phyloP scores from a whole-genome alignment of 2,797 vertebrate species.

The Hyperoplus immaculatus region DNA sequence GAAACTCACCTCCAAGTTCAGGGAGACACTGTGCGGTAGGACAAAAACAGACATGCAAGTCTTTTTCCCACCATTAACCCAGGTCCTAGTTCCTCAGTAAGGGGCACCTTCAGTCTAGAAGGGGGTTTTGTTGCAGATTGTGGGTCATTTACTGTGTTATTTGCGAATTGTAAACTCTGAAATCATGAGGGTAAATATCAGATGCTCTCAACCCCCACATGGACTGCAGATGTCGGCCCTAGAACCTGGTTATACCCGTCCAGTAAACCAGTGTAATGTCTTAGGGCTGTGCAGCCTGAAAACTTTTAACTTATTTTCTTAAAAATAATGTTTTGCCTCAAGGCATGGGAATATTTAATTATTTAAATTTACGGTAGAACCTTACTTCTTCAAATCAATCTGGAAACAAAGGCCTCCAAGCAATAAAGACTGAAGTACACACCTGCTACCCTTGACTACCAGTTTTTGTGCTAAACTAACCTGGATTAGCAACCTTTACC shows the following conservation, averaged over 20 bases:
- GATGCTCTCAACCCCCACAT: constrained; percentile 62
- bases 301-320: constrained; percentile 55
- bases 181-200: constrained; percentile 40
- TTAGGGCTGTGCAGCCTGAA: constrained; percentile 43
- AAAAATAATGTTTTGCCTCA: constrained; percentile 21
- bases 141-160: constrained; percentile 35
- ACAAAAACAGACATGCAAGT: constrained; percentile 47
- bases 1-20: constrained; percentile 94
- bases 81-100: constrained; percentile 65
- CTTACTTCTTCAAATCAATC: constrained; percentile 40
- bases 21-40: constrained; percentile 92
- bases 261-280: constrained; percentile 62
- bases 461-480: too few relatives aligned
- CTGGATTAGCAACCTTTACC: too few relatives aligned
- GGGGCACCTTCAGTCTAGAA: constrained; percentile 70
- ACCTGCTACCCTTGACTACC: too few relatives aligned
- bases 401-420: neutral
- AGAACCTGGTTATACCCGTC: constrained; percentile 56
- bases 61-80: constrained; percentile 54
- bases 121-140: constrained; percentile 39
- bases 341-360: constrained; percentile 45
- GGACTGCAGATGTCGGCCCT: constrained; percentile 77
- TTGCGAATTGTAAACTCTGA: constrained; percentile 41
- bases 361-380: constrained; percentile 39
- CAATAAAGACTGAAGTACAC: neutral